A percentile compares a stretch with the other conserved stretches of the same genome.
Evolutionary conservation across 2,888 invertebrate genomes (phyloP).

Genomic region (Cactoblastis cactorum): DNA sequence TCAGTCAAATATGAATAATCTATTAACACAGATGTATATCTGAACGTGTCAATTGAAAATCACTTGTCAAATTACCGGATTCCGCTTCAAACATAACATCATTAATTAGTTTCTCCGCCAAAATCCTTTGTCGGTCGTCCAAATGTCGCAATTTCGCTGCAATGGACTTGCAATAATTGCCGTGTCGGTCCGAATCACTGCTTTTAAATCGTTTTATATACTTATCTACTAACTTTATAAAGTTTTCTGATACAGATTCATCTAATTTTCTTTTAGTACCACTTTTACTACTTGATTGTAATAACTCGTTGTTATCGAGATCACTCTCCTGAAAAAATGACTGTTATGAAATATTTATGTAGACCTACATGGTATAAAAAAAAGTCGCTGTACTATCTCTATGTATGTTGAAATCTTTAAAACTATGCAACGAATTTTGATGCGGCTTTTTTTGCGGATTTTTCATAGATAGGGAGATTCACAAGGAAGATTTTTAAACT

Average conservation of each 20-base stretch:
- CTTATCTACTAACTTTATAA: background rate
- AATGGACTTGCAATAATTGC: background rate
- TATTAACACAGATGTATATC: too few relatives aligned
- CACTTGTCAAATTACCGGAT: background rate
- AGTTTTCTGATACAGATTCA: background rate
- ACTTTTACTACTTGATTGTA: background rate
- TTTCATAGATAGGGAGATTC: too few relatives aligned
- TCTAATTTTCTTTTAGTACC: background rate
- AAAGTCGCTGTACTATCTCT: too few relatives aligned
- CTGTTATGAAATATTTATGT: too few relatives aligned
- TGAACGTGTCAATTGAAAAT: background rate
- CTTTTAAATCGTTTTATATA: background rate
- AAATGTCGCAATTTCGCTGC: slow-evolving; percentile 14
- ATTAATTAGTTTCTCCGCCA: slow-evolving; percentile 2
- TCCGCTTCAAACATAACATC: background rate
- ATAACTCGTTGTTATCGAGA: background rate
- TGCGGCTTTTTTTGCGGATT: too few relatives aligned
- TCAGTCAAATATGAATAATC: too few relatives aligned
- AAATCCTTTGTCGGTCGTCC: background rate
- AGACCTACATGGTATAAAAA: too few relatives aligned
- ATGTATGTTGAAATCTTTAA: too few relatives aligned
- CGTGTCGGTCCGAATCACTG: background rate
- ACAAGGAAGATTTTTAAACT: too few relatives aligned
- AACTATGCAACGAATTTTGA: too few relatives aligned
- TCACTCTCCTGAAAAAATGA: background rate